phyloP scores from a whole-genome alignment of 1,140 invertebrate species.

The Bombus sibiricus region DNA sequence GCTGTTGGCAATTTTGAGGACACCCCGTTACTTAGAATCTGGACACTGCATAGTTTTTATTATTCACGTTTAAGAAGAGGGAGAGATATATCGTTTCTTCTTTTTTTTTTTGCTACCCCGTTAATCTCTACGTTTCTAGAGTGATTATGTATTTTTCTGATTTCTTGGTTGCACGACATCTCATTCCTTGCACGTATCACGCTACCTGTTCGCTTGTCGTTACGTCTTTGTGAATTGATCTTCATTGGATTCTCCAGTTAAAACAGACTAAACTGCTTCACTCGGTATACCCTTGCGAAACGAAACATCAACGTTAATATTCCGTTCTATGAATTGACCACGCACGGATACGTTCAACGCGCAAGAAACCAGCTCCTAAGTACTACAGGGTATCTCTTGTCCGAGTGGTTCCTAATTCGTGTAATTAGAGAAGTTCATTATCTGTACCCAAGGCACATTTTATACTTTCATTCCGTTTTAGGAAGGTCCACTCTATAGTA shows the following conservation, averaged over 20 bases:
- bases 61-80: constrained; percentile 13
- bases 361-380: constrained; percentile 66
- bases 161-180: constrained; percentile 74
- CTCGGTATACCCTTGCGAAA: neutral
- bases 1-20: constrained; percentile 70
- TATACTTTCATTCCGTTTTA: constrained; percentile 81
- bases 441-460: constrained; percentile 82
- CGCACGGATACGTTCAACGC: constrained; percentile 34
- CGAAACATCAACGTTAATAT: neutral
- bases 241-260: no score
- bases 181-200: constrained; percentile 47
- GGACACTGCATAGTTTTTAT: constrained; percentile 36
- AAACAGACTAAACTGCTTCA: no score
- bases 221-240: neutral
- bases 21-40: constrained; percentile 74
- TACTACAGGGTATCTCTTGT: constrained; percentile 60
- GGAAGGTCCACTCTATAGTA: constrained; percentile 76
- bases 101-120: constrained; percentile 15
- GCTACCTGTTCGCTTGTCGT: neutral
- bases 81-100: neutral
- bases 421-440: constrained; percentile 69
- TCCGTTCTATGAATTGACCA: neutral
- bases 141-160: constrained; percentile 80
- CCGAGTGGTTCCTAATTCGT: constrained; percentile 69
- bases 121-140: constrained; percentile 42